phyloP scores from a whole-genome alignment of 1,140 invertebrate species.

The Micrasema minimum region DNA sequence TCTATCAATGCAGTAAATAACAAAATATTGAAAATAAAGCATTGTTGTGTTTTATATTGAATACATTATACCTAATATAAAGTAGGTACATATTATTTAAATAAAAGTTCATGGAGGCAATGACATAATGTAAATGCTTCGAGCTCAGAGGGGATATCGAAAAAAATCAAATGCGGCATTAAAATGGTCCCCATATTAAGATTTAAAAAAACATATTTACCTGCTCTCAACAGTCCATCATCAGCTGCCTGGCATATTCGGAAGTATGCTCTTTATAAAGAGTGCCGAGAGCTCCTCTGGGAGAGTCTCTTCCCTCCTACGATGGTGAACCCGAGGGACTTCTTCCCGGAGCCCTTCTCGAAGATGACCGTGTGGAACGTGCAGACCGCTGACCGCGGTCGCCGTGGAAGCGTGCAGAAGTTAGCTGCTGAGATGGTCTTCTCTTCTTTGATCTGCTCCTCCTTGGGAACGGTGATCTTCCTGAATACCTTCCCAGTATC shows the following conservation, averaged over 20 bases:
- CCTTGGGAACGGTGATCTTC: constrained; percentile 56
- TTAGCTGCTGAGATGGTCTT: constrained; percentile 69
- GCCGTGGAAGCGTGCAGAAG: constrained; percentile 76
- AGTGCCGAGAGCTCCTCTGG: constrained; percentile 89
- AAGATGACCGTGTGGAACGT: constrained; percentile 82
- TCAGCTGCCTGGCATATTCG: constrained; percentile 88
- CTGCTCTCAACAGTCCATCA: constrained; percentile 84
- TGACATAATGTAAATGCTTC: too few species aligned
- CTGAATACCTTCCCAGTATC: constrained; percentile 56
- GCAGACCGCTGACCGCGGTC: constrained; percentile 73
- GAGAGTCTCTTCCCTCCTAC: constrained; percentile 91
- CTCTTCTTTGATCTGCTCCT: constrained; percentile 53
- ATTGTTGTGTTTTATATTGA: too few species aligned
- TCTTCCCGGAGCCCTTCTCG: constrained; percentile 85
- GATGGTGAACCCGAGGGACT: constrained; percentile 90
- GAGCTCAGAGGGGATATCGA: too few species aligned
- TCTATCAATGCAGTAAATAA: too few species aligned
- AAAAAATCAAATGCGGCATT: too few species aligned
- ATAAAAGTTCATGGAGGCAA: too few species aligned
- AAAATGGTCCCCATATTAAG: too few species aligned
- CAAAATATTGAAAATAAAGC: too few species aligned
- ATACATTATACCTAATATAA: too few species aligned
- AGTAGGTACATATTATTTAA: too few species aligned
- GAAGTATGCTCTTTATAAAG: constrained; percentile 91
- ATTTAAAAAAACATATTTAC: constrained; percentile 64